Percentiles rank a stretch among this genome's conserved stretches.
Conservation (phyloP, 2,797 vertebrate genomes). For the Acrossocheilus fasciatus region DNA sequence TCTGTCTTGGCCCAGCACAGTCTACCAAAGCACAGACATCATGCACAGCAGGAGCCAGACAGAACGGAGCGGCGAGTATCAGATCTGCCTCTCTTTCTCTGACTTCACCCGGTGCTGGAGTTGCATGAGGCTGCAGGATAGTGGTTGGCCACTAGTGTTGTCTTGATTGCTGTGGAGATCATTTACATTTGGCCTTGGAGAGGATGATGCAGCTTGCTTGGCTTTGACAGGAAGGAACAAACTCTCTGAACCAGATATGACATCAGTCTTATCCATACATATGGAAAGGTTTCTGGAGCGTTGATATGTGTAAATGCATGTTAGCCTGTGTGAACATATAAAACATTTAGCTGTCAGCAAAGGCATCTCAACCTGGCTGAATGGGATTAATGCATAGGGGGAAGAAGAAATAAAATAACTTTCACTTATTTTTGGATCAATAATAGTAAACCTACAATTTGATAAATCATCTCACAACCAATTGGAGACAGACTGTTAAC, state of each 20-base stretch:
- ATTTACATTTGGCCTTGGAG: slow-evolving; percentile 5
- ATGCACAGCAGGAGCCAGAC: slow-evolving; percentile 29
- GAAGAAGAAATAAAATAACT: background rate
- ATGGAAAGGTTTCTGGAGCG: background rate
- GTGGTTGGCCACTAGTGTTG: background rate
- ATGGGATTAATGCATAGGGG: background rate
- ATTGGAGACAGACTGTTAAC: background rate
- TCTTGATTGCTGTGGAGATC: background rate
- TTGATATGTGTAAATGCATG: background rate
- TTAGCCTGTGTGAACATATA: slow-evolving; percentile 1
- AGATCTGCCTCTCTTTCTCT: slow-evolving; percentile 1
- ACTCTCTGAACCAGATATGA: background rate
- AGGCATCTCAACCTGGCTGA: background rate
- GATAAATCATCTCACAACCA: no score
- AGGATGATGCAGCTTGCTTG: background rate
- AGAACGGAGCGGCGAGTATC: background rate
- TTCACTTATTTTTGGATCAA: background rate
- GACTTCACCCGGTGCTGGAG: background rate
- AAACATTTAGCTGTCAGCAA: background rate
- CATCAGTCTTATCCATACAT: background rate
- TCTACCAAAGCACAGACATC: slow-evolving; percentile 33
- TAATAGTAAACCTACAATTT: background rate
- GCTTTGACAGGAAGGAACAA: background rate
- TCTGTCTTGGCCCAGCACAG: slow-evolving; percentile 26
- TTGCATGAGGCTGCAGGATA: background rate